A percentile compares a stretch with the other conserved stretches of the same genome.
phyloP scores from a whole-genome alignment of 2,888 invertebrate genomes.

The Ctenicera cuprea region DNA sequence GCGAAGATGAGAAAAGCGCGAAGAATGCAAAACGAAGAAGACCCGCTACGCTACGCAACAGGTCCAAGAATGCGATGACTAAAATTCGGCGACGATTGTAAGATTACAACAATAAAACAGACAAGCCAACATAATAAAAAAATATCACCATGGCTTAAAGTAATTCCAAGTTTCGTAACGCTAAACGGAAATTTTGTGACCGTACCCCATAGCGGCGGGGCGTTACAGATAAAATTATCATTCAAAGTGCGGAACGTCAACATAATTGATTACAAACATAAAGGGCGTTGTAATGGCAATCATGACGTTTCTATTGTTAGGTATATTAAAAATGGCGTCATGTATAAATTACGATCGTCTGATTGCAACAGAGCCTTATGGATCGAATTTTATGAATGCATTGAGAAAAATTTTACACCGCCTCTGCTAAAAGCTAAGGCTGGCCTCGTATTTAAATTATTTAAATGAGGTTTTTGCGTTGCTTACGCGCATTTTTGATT shows the following conservation, averaged over 20 bases:
- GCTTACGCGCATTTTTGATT: neutral
- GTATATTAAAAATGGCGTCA: conserved; percentile 29
- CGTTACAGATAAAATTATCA: conserved; percentile 20
- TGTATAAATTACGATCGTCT: conserved; percentile 15
- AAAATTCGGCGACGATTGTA: neutral
- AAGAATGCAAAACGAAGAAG: conserved; percentile 21
- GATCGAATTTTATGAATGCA: conserved; percentile 6
- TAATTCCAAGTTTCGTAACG: neutral
- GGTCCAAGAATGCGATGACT: conserved; percentile 14
- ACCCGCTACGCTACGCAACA: neutral
- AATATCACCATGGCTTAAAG: neutral
- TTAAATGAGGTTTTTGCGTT: neutral
- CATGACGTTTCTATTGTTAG: conserved; percentile 34
- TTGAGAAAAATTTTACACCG: neutral
- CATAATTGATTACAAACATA: conserved; percentile 33
- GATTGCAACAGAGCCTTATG: conserved; percentile 19
- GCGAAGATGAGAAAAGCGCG: conserved; percentile 10
- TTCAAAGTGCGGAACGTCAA: conserved; percentile 25
- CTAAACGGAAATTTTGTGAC: neutral
- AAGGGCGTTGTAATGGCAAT: conserved; percentile 28
- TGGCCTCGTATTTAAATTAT: neutral
- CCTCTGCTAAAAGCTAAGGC: conserved; percentile 15
- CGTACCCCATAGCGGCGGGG: neutral
- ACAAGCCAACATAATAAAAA: too few relatives aligned
- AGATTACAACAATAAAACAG: too few relatives aligned